A percentile compares a stretch with the other conserved stretches of the same genome.
Evolutionary conservation across 2,888 invertebrate species (phyloP).

Genomic region (Trileptium ribeirensis): DNA sequence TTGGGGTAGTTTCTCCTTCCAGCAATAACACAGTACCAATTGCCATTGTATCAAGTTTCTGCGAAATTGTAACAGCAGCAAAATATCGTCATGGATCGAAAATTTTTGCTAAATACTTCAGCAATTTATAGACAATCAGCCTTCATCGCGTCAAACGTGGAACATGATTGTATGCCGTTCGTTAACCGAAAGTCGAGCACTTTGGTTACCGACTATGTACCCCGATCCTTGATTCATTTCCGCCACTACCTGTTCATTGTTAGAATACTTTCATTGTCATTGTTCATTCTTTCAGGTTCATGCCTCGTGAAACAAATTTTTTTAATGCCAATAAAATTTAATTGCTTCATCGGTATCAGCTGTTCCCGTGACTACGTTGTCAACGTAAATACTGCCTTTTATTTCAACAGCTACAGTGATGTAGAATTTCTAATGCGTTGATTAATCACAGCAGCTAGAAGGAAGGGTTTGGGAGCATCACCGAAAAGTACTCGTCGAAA

Average conservation of each 20-base stretch:
- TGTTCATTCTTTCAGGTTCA: constrained; percentile 26
- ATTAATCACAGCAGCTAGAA: constrained; percentile 3
- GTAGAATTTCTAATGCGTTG: neutral
- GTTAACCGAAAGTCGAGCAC: constrained; percentile 12
- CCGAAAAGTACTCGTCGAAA: neutral
- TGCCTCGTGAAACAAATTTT: constrained; percentile 25
- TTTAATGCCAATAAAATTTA: constrained; percentile 17
- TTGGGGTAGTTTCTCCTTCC: constrained; percentile 38
- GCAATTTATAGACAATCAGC: constrained; percentile 26
- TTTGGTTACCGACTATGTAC: neutral
- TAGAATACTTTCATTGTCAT: too few relatives aligned
- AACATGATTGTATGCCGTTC: neutral
- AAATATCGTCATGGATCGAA: constrained; percentile 38
- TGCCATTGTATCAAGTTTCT: constrained; percentile 41
- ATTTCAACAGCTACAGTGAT: constrained; percentile 5
- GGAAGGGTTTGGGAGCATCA: constrained; percentile 1
- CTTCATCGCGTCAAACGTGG: neutral
- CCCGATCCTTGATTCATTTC: neutral
- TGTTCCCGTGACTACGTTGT: constrained; percentile 25
- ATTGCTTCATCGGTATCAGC: constrained; percentile 13
- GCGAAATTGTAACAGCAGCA: constrained; percentile 26
- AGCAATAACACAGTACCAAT: constrained; percentile 35
- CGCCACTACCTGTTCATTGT: neutral
- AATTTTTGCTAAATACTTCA: constrained; percentile 30
- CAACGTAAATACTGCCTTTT: constrained; percentile 31